These are phyloP conservation scores for Phyllostomus discolor DNA, from an alignment of 2,113 vertebrate species.

Conservation along the genomic window DNA sequence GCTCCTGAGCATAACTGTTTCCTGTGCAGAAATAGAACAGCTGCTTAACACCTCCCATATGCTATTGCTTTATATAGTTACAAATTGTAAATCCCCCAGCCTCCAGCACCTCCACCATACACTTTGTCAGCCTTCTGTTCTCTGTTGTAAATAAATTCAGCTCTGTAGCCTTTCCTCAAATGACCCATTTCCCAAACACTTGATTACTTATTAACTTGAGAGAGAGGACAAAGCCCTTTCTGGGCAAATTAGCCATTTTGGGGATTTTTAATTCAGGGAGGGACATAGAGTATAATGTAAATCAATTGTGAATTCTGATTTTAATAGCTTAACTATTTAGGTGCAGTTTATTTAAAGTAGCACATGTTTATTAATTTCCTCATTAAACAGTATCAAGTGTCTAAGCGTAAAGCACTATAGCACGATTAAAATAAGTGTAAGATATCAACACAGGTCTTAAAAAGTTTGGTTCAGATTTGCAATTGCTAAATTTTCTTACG, in stretches of 20 bases:
- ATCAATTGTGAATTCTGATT: neutral
- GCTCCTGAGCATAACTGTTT: conserved; percentile 55
- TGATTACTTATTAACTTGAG: conserved; percentile 39
- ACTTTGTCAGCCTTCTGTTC: conserved; percentile 69
- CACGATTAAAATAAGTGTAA: neutral
- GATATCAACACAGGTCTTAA: neutral
- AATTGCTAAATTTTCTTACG: neutral
- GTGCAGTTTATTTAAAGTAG: conserved; percentile 10
- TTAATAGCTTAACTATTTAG: conserved; percentile 11
- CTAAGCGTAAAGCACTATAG: neutral
- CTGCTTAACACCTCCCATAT: conserved; percentile 70
- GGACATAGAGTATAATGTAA: neutral
- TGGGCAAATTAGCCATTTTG: neutral
- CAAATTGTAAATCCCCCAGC: conserved; percentile 67
- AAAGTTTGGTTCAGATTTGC: neutral
- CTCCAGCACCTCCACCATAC: conserved; percentile 43
- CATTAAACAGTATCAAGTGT: neutral
- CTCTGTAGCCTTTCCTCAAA: conserved; percentile 64
- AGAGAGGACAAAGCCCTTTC: neutral
- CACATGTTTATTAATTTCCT: neutral
- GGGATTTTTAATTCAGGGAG: neutral
- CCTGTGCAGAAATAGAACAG: conserved; percentile 69
- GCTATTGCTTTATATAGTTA: conserved; percentile 71
- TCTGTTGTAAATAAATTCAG: conserved; percentile 67
- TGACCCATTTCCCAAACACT: conserved; percentile 60